These are phyloP conservation scores for Isoperla grammatica DNA, from an alignment of 2,888 invertebrate genomes.

Conservation along the genomic window DNA sequence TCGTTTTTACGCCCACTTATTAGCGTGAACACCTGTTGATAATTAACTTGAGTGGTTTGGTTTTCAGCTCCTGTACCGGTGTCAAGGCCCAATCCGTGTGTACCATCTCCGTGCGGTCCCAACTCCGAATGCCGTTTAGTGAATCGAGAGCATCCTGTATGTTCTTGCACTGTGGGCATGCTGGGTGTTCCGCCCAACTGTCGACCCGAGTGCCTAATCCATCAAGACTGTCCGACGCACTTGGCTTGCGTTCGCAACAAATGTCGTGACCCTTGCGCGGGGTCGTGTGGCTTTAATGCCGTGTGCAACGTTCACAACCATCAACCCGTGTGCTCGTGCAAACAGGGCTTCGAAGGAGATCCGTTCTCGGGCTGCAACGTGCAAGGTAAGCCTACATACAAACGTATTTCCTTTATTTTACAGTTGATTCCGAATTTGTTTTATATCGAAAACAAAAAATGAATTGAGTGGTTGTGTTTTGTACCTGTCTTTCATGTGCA, in stretches of 20 bases:
- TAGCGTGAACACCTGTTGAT: no score
- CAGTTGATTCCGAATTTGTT: not conserved
- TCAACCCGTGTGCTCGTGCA: conserved; percentile 68
- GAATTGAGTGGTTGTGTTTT: not conserved
- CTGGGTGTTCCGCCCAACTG: conserved; percentile 75
- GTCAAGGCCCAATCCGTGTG: conserved; percentile 49
- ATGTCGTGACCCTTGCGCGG: conserved; percentile 70
- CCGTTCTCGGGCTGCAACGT: conserved; percentile 67
- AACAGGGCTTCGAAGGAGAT: conserved; percentile 70
- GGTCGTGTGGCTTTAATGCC: conserved; percentile 71
- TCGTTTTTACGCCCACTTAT: no score
- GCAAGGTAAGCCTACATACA: conserved; percentile 33
- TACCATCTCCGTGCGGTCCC: conserved; percentile 74
- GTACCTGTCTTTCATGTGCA: no score
- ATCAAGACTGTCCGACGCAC: conserved; percentile 70
- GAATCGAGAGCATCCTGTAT: conserved; percentile 61
- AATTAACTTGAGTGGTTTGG: no score
- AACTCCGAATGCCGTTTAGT: conserved; percentile 47
- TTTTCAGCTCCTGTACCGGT: conserved; percentile 21
- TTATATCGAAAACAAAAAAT: not conserved
- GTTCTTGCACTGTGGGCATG: conserved; percentile 66
- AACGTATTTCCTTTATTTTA: conserved; percentile 25
- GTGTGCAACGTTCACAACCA: conserved; percentile 69
- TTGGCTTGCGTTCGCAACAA: conserved; percentile 63
- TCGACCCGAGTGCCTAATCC: conserved; percentile 70